Evolutionary conservation across 92 coral and sea anemone species (phyloP).

Genomic region (Porites rus): DNA sequence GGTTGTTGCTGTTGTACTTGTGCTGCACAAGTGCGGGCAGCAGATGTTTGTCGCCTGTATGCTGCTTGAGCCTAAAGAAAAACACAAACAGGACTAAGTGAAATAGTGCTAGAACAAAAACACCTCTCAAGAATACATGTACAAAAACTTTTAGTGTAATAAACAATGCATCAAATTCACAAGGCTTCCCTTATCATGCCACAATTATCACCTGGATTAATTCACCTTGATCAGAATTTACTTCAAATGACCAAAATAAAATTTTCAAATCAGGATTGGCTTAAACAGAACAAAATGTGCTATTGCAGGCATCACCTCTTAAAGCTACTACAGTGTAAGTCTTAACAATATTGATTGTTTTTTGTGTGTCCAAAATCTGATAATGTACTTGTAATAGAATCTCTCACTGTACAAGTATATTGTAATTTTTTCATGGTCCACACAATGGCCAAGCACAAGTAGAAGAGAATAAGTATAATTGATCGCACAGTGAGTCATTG

Average conservation of each 20-base stretch:
- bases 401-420: background rate
- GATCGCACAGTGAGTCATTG: background rate
- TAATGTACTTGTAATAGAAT: too few relatives aligned
- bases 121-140: background rate
- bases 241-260: background rate
- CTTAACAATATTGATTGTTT: too few relatives aligned
- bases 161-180: too few relatives aligned
- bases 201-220: too few relatives aligned
- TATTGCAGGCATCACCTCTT: too few relatives aligned
- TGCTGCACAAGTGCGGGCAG: conserved; percentile 48
- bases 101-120: background rate
- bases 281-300: too few relatives aligned
- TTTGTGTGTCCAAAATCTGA: too few relatives aligned
- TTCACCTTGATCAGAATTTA: too few relatives aligned
- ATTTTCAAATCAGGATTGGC: background rate
- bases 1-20: conserved; percentile 47
- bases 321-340: too few relatives aligned
- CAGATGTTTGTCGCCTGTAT: conserved; percentile 49
- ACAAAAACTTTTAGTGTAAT: too few relatives aligned
- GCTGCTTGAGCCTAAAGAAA: conserved; percentile 27
- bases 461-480: background rate
- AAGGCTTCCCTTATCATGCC: background rate
- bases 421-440: too few relatives aligned
- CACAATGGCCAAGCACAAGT: too few relatives aligned
- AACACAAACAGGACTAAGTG: background rate